Base-by-base conservation (phyloP, 2,797 vertebrate species). In the Neosalanx taihuensis region DNA sequence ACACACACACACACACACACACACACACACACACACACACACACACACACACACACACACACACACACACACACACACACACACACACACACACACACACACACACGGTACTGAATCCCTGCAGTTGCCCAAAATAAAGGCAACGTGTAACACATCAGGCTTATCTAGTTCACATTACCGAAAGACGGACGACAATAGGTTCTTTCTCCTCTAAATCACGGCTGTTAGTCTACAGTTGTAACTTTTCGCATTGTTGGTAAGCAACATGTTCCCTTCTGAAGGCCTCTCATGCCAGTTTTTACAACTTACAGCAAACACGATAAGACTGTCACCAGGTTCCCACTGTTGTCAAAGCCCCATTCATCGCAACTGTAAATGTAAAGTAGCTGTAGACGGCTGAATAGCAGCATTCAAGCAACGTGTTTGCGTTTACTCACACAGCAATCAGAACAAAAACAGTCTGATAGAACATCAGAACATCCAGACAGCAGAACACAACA, bases 31-130 rank as follows among this genome's bases (percentile, higher is more conserved):
- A n/a, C n/a, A n/a, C n/a, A n/a, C n/a, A n/a, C n/a, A n/a, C n/a
- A n/a, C n/a, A n/a, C n/a, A n/a, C n/a, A n/a, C 23, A 26, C 23
- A 26, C 23, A 26, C 23, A 26, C 23, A 26, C 23, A 26, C 23
- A 26, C 23, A 26, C 23, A 26, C 23, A 26, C 23, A 26, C 83
- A 84, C 85, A 87, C 86, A n/a, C n/a, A n/a, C n/a, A n/a, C 23
- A 26, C 23, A 26, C 23, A 26, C 23, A 26, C 23, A 26, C 23
- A 26, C 23, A 26, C 23, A 26, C 23, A 26, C 23, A 26, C 23
- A 26, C 83, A 84, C 85, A 87, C 86, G n/a, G n/a, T n/a, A n/a
- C n/a, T n/a, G n/a, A n/a, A n/a, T 77, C 84, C 84, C 81, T 78
- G 74, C 79, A 75, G 78, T 72, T 82, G 73, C 60, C 49, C 51